These are phyloP conservation scores for Sinocyclocheilus anshuiensis DNA, from an alignment of 2,113 vertebrate species.

Conservation along the genomic window DNA sequence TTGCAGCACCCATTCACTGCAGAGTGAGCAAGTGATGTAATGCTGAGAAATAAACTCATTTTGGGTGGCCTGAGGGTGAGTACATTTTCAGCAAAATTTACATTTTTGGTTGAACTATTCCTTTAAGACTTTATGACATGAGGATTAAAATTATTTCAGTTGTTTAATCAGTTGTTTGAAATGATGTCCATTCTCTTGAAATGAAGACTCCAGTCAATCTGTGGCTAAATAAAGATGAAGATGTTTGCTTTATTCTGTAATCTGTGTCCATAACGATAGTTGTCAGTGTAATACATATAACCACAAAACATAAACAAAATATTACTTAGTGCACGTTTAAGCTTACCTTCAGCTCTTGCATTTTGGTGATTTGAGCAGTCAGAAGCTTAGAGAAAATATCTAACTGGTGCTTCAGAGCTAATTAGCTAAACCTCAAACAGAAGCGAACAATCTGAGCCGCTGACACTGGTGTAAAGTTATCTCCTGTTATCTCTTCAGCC, in stretches of 20 bases:
- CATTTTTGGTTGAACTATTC: too few species aligned
- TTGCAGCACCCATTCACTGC: too few species aligned
- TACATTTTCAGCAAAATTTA: too few species aligned
- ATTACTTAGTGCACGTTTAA: background rate
- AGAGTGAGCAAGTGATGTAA: too few species aligned
- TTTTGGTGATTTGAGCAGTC: background rate
- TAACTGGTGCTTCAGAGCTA: background rate
- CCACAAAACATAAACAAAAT: background rate
- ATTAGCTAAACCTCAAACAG: slow-evolving; percentile 8
- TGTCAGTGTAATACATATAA: background rate
- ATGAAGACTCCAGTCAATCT: background rate
- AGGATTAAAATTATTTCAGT: background rate
- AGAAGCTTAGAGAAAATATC: background rate
- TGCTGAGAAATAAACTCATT: too few species aligned
- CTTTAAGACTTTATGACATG: too few species aligned
- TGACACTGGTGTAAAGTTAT: slow-evolving; percentile 7
- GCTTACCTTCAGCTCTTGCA: background rate
- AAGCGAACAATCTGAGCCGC: background rate
- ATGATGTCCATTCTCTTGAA: background rate
- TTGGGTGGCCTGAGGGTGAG: too few species aligned
- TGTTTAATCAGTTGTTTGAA: background rate
- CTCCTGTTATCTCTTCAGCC: slow-evolving; percentile 4
- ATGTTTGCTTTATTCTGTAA: background rate
- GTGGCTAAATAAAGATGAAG: background rate
- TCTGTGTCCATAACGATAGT: background rate